Evolutionary conservation across 2,797 vertebrate species (phyloP).

Genomic region (Anniella stebbinsi): DNA sequence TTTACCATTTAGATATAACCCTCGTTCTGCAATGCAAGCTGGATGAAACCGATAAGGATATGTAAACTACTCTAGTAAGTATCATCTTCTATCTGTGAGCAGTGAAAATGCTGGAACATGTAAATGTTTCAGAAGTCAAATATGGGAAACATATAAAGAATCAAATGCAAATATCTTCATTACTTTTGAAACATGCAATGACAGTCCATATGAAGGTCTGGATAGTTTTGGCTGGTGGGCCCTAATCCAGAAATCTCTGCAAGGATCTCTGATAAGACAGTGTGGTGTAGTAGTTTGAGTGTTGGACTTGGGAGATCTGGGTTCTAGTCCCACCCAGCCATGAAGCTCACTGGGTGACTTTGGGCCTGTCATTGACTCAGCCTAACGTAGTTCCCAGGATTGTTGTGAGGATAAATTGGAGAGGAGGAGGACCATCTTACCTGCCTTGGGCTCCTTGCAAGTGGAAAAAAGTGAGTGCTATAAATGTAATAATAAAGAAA

Average conservation of each 20-base stretch:
- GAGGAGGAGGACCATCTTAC: no score
- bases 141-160: background rate
- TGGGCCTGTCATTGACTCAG: no score
- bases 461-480: no score
- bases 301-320: no score
- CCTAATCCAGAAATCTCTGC: background rate
- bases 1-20: background rate
- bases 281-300: no score
- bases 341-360: no score
- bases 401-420: no score
- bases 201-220: background rate
- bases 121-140: background rate
- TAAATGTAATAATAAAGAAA: no score
- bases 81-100: background rate
- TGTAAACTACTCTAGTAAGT: background rate
- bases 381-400: no score
- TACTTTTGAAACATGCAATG: background rate
- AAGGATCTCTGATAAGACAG: background rate
- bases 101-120: background rate
- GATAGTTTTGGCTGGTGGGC: background rate
- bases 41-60: conserved; percentile 4
- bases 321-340: no score
- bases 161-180: background rate
- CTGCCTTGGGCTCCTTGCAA: no score
- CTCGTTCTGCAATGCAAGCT: conserved; percentile 4